A percentile compares a stretch with the other conserved stretches of the same genome.
These are phyloP conservation scores for Anthrax anthrax DNA, from an alignment of 2,888 invertebrate genomes.

Conservation along the genomic window DNA sequence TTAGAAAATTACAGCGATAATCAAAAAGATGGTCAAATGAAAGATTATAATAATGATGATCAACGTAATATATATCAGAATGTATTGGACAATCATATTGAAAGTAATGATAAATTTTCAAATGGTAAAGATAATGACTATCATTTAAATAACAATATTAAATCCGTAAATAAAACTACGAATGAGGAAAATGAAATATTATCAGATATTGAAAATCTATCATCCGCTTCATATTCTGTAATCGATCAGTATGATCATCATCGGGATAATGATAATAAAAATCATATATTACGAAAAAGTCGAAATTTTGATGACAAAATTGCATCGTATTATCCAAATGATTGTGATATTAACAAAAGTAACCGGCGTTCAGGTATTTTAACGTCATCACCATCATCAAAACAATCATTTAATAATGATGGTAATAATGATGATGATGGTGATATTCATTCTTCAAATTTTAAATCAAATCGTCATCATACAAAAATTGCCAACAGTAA, in stretches of 20 bases:
- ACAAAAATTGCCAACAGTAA: no score
- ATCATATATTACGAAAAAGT: conserved; percentile 23
- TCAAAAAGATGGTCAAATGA: background rate
- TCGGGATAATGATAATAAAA: no score
- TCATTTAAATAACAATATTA: no score
- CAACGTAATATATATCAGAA: conserved; percentile 26
- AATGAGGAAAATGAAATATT: background rate
- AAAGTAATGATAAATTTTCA: no score
- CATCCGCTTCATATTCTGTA: no score
- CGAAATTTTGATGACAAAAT: conserved; percentile 33
- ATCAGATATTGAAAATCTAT: background rate
- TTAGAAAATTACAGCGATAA: background rate
- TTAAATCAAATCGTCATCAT: no score
- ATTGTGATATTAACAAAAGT: conserved; percentile 22
- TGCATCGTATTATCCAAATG: conserved; percentile 34
- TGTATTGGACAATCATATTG: no score
- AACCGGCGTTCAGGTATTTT: conserved; percentile 27
- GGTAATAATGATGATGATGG: no score
- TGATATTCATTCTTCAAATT: no score
- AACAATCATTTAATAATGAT: conserved; percentile 17
- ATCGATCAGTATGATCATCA: no score
- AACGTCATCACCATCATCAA: conserved; percentile 19
- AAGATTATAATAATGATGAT: background rate
- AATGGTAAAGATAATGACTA: no score
- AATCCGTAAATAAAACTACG: no score